Evolutionary conservation across 2,888 invertebrate species (phyloP).

Genomic region (Galerucella pusilla): DNA sequence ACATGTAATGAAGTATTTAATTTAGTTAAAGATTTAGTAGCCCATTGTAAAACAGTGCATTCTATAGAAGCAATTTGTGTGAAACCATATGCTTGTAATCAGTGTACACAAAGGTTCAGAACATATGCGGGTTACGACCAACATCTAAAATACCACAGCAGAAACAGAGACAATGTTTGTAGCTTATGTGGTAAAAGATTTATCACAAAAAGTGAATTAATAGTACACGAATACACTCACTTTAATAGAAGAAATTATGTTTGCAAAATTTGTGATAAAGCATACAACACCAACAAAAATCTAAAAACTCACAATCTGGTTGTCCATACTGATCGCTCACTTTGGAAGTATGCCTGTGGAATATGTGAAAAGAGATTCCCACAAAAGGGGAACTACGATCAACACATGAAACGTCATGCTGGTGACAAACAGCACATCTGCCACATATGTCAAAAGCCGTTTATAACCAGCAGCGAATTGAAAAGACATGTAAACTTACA

Average conservation of each 20-base stretch:
- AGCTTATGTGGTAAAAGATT: constrained; percentile 63
- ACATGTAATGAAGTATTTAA: constrained; percentile 50
- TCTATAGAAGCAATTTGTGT: constrained; percentile 49
- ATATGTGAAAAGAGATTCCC: constrained; percentile 54
- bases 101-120: constrained; percentile 52
- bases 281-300: constrained; percentile 56
- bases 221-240: constrained; percentile 56
- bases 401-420: constrained; percentile 53
- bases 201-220: constrained; percentile 56
- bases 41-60: constrained; percentile 53
- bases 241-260: constrained; percentile 53
- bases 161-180: constrained; percentile 53
- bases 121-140: constrained; percentile 48
- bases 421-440: constrained; percentile 54
- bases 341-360: constrained; percentile 55
- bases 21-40: constrained; percentile 51
- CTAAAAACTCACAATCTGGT: constrained; percentile 54
- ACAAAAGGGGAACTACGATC: constrained; percentile 54
- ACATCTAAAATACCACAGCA: constrained; percentile 55
- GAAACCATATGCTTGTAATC: constrained; percentile 55
- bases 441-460: constrained; percentile 54
- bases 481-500: constrained; percentile 53
- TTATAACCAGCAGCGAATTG: constrained; percentile 52
- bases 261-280: constrained; percentile 55
- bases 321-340: constrained; percentile 55